These are phyloP conservation scores for Alexandromys fortis DNA, from an alignment of 2,113 vertebrate genomes.

Conservation along the genomic window DNA sequence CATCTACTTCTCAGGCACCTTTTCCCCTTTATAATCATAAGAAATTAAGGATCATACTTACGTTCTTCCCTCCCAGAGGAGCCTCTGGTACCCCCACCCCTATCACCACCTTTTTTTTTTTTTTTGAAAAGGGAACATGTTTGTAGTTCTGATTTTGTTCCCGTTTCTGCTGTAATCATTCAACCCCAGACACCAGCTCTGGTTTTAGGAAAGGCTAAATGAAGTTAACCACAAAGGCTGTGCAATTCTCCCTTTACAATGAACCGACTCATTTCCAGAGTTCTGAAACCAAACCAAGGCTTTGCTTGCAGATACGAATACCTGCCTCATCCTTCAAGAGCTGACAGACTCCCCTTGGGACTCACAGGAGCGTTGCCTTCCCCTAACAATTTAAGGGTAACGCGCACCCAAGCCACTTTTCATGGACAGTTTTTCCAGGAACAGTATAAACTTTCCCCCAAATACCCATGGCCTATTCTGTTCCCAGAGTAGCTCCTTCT, in stretches of 20 bases:
- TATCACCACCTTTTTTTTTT: background rate
- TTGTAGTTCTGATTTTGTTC: constrained; percentile 19
- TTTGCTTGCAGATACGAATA: background rate
- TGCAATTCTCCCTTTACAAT: background rate
- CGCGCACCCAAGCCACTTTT: background rate
- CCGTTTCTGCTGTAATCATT: background rate
- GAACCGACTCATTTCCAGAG: background rate
- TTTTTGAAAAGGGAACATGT: background rate
- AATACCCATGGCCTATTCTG: background rate
- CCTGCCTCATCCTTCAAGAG: background rate
- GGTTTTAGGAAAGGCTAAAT: constrained; percentile 26
- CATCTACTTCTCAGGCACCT: background rate
- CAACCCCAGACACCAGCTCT: background rate
- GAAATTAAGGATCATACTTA: background rate
- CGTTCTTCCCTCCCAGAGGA: background rate
- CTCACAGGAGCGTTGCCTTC: background rate
- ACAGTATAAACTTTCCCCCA: background rate
- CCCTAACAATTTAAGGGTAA: background rate
- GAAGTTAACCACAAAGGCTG: background rate
- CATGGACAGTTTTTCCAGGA: background rate
- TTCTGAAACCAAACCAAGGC: background rate
- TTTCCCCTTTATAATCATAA: background rate
- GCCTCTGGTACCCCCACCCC: background rate
- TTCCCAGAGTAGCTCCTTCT: background rate
- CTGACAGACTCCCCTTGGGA: background rate